These are phyloP conservation scores for Ostrea edulis DNA, from an alignment of 1,140 invertebrate genomes.

Conservation along the genomic window DNA sequence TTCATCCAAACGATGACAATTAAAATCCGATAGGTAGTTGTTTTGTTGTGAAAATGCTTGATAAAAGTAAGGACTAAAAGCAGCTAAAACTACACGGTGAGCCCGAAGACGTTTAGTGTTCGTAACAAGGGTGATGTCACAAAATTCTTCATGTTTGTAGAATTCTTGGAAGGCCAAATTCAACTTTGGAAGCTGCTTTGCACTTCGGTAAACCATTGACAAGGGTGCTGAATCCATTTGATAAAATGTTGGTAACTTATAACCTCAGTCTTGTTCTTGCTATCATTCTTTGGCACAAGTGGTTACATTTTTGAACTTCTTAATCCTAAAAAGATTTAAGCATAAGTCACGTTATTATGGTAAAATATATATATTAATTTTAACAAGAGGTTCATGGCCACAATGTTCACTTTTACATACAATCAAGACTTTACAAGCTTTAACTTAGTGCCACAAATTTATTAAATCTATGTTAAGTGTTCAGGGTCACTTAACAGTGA, in stretches of 20 bases:
- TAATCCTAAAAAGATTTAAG: background rate
- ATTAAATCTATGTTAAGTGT: no score
- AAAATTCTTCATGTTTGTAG: slow-evolving; percentile 51
- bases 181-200: slow-evolving; percentile 48
- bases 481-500: no score
- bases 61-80: slow-evolving; percentile 55
- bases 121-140: slow-evolving; percentile 49
- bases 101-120: slow-evolving; percentile 43
- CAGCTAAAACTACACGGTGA: slow-evolving; percentile 50
- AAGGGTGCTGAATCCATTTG: slow-evolving; percentile 52
- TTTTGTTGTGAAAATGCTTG: slow-evolving; percentile 37
- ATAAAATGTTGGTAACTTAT: background rate
- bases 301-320: background rate
- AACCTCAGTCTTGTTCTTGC: background rate
- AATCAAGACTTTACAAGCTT: no score
- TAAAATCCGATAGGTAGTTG: slow-evolving; percentile 36
- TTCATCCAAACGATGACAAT: slow-evolving; percentile 47
- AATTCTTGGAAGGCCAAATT: slow-evolving; percentile 48
- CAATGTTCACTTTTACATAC: no score
- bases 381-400: no score
- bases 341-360: no score
- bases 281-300: background rate
- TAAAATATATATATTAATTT: no score
- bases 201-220: slow-evolving; percentile 57
- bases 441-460: no score